Evolutionary conservation across 2,113 vertebrate genomes (phyloP).

Genomic region (Dicerorhinus sumatrensis): DNA sequence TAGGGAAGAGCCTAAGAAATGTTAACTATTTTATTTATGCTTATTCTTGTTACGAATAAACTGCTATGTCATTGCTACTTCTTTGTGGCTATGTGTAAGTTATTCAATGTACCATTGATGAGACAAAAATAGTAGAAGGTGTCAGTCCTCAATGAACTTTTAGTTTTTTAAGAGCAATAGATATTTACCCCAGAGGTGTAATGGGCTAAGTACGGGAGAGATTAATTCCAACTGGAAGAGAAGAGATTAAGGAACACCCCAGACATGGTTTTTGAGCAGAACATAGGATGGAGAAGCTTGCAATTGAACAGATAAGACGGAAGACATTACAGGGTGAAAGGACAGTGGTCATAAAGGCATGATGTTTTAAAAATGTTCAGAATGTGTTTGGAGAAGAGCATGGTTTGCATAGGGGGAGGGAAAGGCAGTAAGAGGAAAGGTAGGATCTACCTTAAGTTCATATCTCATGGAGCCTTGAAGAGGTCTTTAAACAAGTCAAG

Average conservation of each 20-base stretch:
- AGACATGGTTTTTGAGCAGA: not conserved
- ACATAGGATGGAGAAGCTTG: not conserved
- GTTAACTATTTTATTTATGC: not conserved
- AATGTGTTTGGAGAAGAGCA: not conserved
- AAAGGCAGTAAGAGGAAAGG: not conserved
- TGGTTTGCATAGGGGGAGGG: not conserved
- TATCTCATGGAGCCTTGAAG: not conserved
- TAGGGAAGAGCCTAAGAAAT: not conserved
- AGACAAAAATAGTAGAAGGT: not conserved
- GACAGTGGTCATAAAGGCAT: not conserved
- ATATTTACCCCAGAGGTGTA: not conserved
- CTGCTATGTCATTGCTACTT: not conserved
- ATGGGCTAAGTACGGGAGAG: not conserved
- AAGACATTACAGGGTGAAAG: not conserved
- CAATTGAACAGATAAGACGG: not conserved
- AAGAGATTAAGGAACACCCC: not conserved
- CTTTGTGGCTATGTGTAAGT: not conserved
- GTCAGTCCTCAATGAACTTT: not conserved
- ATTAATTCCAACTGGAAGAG: not conserved
- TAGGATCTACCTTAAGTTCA: not conserved
- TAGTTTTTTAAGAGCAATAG: not conserved
- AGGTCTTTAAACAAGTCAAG: slow-evolving; percentile 53
- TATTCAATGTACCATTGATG: not conserved
- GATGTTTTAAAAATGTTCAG: not conserved
- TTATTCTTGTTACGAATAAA: not conserved